Conservation (phyloP, 2,113 vertebrate species). For the Phrynocephalus versicolor region DNA sequence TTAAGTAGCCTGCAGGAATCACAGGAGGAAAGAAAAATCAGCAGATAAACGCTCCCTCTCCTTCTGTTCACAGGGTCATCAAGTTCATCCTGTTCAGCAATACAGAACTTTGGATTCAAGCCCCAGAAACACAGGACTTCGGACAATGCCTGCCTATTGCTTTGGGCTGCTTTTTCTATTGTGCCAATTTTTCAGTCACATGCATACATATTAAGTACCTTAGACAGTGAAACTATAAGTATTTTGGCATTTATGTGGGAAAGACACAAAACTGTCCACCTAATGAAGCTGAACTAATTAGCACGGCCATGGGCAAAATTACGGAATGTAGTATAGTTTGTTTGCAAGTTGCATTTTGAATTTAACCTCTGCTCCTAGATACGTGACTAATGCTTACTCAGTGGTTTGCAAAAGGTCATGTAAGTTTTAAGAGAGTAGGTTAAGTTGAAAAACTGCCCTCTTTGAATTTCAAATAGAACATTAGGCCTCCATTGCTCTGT, state of each 20-base stretch:
- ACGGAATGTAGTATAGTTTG: background rate
- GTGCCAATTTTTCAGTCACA: background rate
- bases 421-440: accelerated
- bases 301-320: background rate
- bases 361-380: slow-evolving; percentile 17
- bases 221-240: slow-evolving; percentile 8
- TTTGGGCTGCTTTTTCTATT: background rate
- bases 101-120: background rate
- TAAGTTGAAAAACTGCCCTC: background rate
- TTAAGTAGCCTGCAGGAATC: too few relatives aligned
- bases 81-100: too few relatives aligned
- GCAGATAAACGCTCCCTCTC: background rate
- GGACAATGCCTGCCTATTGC: background rate
- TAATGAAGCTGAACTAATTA: background rate
- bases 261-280: background rate
- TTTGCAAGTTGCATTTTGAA: background rate
- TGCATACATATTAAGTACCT: background rate
- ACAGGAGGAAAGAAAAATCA: background rate
- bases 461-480: background rate
- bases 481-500: background rate
- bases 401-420: background rate
- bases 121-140: background rate
- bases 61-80: background rate
- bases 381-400: background rate
- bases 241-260: background rate